Conservation (phyloP, 1,140 invertebrate genomes). For the Ceratina japonica region DNA sequence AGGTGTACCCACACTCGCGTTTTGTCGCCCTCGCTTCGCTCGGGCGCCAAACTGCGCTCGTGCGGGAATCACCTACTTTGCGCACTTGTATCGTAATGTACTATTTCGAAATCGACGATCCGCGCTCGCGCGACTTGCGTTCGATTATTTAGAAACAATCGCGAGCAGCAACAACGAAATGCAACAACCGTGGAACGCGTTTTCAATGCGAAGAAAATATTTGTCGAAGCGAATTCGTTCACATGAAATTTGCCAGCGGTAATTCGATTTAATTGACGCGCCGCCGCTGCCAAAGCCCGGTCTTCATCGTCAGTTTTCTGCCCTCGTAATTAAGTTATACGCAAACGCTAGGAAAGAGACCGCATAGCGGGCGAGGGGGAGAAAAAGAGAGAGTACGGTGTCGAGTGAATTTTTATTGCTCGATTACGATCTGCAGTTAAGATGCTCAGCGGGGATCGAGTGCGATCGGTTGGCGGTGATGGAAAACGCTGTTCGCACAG, state of each 20-base stretch:
- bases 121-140: background rate
- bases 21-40: too few relatives aligned
- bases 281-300: background rate
- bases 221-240: constrained; percentile 24
- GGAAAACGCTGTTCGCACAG: background rate
- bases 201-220: constrained; percentile 18
- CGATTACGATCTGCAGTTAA: constrained; percentile 23
- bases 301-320: constrained; percentile 27
- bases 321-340: constrained; percentile 40
- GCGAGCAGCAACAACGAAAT: too few relatives aligned
- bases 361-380: background rate
- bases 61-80: too few relatives aligned
- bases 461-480: background rate
- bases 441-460: background rate
- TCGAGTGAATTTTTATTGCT: constrained; percentile 21
- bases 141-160: constrained; percentile 1
- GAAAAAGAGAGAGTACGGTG: background rate
- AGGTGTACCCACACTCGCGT: too few relatives aligned
- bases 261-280: constrained; percentile 42
- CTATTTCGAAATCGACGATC: too few relatives aligned
- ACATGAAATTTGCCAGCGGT: constrained; percentile 19
- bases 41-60: too few relatives aligned
- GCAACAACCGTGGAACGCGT: background rate
- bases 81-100: too few relatives aligned
- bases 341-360: background rate